Base-by-base conservation (phyloP, 2,888 invertebrate species). In the Eupsilia transversa region DNA sequence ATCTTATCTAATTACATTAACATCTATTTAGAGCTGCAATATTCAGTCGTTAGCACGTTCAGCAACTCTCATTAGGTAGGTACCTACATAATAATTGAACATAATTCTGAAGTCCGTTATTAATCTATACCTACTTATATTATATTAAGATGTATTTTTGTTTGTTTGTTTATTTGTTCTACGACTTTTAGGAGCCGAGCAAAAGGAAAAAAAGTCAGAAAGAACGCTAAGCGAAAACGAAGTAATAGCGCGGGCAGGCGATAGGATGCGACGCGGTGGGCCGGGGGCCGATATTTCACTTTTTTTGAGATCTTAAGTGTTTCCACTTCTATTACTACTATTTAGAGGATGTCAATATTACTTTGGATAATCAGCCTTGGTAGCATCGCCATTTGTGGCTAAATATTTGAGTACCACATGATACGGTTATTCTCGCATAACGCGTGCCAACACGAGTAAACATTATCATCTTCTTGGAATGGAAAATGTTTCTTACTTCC, bases 1-100 rank as follows among this genome's bases (percentile, higher is more conserved):
- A 60, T 63, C 6, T 61, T n/a, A n/a, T 63, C 14, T 66, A 43
- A 82, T 71, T 54, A 52, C 23, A 84, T 80, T 73, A 20, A 69
- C 72, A 67, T 67, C 43, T 69, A 68, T 72, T 27, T 43, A 69
- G 27, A 23, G n/a, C 23, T 65, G 59, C 46, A 83, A 68, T 78
- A 17, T 68, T 72, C 49, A 60, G 64, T 83, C 52, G 49, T 79
- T 65, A 46, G 67, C 69, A 68, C 57, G 72, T 80, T 84, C 70
- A 74, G 38, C 49, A 46, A 67, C 59, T 67, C 67, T 73, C 35
- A 73, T 73, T 79, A 84, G 17, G n/a, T n/a, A n/a, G n/a, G n/a
- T n/a, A n/a, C n/a, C n/a, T n/a, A n/a, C n/a, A n/a, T n/a, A n/a
- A 33, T 59, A 69, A 70, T 49, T 67, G 59, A 78, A 69, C 27